A percentile compares a stretch with the other conserved stretches of the same genome.
Evolutionary conservation across 2,797 vertebrate genomes (phyloP).

Genomic region (Phrynocephalus vlangalii): DNA sequence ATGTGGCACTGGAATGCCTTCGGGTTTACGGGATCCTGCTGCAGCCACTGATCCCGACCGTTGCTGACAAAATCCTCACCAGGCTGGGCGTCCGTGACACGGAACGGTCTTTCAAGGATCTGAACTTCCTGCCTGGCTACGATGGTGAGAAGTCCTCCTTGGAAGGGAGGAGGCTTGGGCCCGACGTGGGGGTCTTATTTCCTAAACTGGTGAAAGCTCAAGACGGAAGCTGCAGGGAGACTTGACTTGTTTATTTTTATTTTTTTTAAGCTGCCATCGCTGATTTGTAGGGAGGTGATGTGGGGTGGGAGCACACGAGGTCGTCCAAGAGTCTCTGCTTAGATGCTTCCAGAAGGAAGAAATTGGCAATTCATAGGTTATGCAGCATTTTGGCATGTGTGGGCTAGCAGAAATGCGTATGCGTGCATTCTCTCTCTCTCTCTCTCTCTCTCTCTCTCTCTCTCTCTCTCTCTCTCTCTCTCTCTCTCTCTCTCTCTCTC

Average conservation of each 20-base stretch:
- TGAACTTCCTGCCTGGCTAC: slow-evolving; percentile 83
- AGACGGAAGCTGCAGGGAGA: neutral
- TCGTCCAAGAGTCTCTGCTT: neutral
- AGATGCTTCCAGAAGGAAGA: neutral
- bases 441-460: no score
- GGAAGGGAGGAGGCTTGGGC: slow-evolving; percentile 87
- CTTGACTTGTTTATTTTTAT: neutral
- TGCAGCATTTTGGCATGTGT: neutral
- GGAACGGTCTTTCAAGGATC: slow-evolving; percentile 79
- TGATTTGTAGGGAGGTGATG: neutral
- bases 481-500: no score
- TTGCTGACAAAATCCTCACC: slow-evolving; percentile 85
- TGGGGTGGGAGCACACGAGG: neutral
- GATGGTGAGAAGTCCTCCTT: slow-evolving; percentile 80
- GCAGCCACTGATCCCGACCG: slow-evolving; percentile 87
- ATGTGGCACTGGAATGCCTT: slow-evolving; percentile 89
- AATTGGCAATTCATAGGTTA: neutral
- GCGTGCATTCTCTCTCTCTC: neutral
- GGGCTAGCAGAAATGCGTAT: neutral
- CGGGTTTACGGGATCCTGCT: slow-evolving; percentile 89
- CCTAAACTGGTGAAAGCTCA: slow-evolving; percentile 75
- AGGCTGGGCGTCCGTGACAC: slow-evolving; percentile 82
- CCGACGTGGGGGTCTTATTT: slow-evolving; percentile 88
- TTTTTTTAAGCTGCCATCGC: slow-evolving; percentile 22
- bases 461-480: no score